Base-by-base conservation (phyloP, 2,113 vertebrate species). In the Cryptomyrus ogoouensis region DNA sequence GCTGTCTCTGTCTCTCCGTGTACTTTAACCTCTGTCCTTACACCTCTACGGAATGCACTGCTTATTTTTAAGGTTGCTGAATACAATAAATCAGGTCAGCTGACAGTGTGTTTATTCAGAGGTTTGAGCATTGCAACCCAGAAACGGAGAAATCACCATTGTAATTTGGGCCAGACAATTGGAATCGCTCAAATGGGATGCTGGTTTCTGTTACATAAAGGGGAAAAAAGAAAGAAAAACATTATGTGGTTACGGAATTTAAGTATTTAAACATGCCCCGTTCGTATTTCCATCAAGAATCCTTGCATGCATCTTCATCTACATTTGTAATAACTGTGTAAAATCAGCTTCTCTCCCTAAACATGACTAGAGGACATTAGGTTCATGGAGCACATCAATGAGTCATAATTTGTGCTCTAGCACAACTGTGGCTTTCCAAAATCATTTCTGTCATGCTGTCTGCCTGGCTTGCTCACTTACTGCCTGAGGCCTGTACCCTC, bases 281-380 rank as follows among this genome's bases (percentile, higher is more conserved):
- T 42, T 42, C 31, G 17, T 80, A 42, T 80, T 80, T 80, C 74
- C 74, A 80, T 35, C 74, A 39, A 80, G 19, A 84, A 21, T 84
- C 19, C 44, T 46, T 47, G 83, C 83, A 44, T 47, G 44, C 39
- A n/a, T 47, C 83, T 47, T 47, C 83, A 84, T 84, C 83, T 47
- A 46, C 83, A 46, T 84, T 46, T 24, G 83, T 84, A 84, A 84
- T 44, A 84, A 47, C 83, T 84, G 83, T 84, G 83, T 46, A 44
- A 84, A 84, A 84, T 84, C 83, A 47, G 39, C 46, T 84, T 84
- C 83, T 84, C 42, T 84, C 74, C 31, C 39, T 84, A 84, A 84
- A 84, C 42, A 84, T 84, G 83, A 84, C 83, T 84, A 84, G 42
- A 84, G 83, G 83, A 84, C 44, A 84, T 88, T 88, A 88, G 58